A percentile compares a stretch with the other conserved stretches of the same genome.
These are phyloP conservation scores for Drosophila phalerata DNA, from an alignment of 2,888 invertebrate species.

Conservation along the genomic window DNA sequence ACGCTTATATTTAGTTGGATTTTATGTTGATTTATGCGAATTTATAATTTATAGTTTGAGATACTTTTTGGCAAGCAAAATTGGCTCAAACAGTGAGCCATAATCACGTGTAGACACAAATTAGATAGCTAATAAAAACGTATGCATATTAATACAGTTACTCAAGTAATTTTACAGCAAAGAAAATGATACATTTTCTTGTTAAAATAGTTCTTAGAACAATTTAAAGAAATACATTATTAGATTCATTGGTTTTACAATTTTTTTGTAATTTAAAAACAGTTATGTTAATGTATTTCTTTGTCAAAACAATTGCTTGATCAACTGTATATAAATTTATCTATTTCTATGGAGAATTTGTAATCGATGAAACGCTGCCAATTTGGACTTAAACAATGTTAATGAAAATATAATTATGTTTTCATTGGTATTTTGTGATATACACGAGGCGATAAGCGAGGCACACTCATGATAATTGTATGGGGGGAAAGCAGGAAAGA, in stretches of 20 bases:
- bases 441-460: conserved; percentile 35
- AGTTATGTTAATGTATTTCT: conserved; percentile 7
- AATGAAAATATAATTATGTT: conserved; percentile 79
- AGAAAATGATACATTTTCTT: no score
- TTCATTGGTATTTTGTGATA: conserved; percentile 17
- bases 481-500: background rate
- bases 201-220: no score
- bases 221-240: no score
- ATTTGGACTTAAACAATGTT: conserved; percentile 74
- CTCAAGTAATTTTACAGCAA: background rate
- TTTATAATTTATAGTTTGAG: conserved; percentile 18
- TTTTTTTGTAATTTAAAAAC: background rate
- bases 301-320: background rate
- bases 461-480: conserved; percentile 10
- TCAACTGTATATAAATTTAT: background rate
- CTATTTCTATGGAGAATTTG: conserved; percentile 1
- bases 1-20: conserved; percentile 45
- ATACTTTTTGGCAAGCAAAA: conserved; percentile 19
- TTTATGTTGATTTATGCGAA: conserved; percentile 39
- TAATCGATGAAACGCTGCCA: conserved; percentile 55
- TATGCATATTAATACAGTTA: background rate
- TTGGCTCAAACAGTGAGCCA: conserved; percentile 32
- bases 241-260: no score
- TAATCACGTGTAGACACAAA: conserved; percentile 67
- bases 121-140: conserved; percentile 16